These are phyloP conservation scores for Halcyon senegalensis DNA, from an alignment of 2,113 vertebrate genomes.

Conservation along the genomic window DNA sequence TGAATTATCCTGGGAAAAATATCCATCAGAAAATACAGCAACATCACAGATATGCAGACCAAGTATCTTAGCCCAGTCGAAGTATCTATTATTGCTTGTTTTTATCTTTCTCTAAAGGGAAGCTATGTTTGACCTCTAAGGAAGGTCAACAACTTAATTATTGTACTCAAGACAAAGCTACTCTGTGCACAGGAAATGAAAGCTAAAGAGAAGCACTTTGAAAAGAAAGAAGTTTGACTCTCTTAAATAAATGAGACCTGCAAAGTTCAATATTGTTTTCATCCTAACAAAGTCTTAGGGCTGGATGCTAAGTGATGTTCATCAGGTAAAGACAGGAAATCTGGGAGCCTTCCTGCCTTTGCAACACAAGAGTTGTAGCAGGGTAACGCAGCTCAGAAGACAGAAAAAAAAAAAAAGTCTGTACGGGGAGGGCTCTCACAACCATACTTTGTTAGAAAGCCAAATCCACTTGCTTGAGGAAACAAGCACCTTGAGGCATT, in stretches of 20 bases:
- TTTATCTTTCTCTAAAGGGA: slow-evolving; percentile 75
- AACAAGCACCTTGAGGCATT: not conserved
- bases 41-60: slow-evolving; percentile 42
- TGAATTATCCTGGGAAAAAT: slow-evolving; percentile 44
- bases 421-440: not conserved
- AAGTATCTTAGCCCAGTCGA: slow-evolving; percentile 40
- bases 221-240: slow-evolving; percentile 59
- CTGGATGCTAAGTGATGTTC: slow-evolving; percentile 64
- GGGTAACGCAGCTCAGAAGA: not conserved
- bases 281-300: slow-evolving; percentile 28
- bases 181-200: slow-evolving; percentile 75
- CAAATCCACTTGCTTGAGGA: not conserved
- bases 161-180: slow-evolving; percentile 76
- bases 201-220: slow-evolving; percentile 67
- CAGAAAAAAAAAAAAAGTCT: not conserved
- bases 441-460: not conserved
- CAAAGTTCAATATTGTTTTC: slow-evolving; percentile 59
- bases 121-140: slow-evolving; percentile 73
- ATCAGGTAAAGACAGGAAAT: slow-evolving; percentile 26
- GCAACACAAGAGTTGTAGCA: not conserved
- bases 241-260: slow-evolving; percentile 67
- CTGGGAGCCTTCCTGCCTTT: slow-evolving; percentile 46
- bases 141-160: slow-evolving; percentile 78
- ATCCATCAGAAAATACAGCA: slow-evolving; percentile 46
- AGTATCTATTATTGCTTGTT: slow-evolving; percentile 71